phyloP scores from a whole-genome alignment of 2,888 invertebrate genomes.

The Odontothrips loti region DNA sequence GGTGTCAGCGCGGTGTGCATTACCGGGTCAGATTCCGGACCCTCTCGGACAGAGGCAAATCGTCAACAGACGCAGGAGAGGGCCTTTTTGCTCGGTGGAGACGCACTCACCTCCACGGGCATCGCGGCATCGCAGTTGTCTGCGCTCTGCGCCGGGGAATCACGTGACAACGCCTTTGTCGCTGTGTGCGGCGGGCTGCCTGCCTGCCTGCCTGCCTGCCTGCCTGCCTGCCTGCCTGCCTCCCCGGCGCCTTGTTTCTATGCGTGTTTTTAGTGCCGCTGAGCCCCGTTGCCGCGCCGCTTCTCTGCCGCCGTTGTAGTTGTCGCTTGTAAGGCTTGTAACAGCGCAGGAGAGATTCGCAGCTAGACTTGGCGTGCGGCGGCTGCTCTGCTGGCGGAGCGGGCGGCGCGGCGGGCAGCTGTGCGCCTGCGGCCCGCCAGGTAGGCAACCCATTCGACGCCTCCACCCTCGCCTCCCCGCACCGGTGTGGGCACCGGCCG shows the following conservation, averaged over 20 bases:
- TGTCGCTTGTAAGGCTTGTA: not conserved
- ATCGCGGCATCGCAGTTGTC: not conserved
- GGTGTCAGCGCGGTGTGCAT: too few relatives aligned
- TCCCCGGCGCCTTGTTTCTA: not conserved
- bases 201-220: too few relatives aligned
- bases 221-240: too few relatives aligned
- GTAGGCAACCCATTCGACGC: constrained; percentile 27
- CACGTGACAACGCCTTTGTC: too few relatives aligned
- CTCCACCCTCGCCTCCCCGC: constrained; percentile 6
- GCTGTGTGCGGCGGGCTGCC: not conserved
- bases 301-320: not conserved
- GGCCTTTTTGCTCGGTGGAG: too few relatives aligned
- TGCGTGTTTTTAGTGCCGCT: constrained; percentile 8
- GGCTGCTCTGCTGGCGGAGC: not conserved
- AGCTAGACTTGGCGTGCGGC: not conserved
- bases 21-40: too few relatives aligned
- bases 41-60: too few relatives aligned
- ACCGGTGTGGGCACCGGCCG: too few relatives aligned
- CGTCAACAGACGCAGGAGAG: too few relatives aligned
- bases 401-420: constrained; percentile 25
- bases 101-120: not conserved
- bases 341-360: not conserved
- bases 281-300: not conserved
- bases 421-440: constrained; percentile 12
- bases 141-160: not conserved